Percentiles rank a stretch among this genome's conserved stretches.
Evolutionary conservation across 1,140 invertebrate species (phyloP).

Genomic region (Ctenoplectra terminalis): DNA sequence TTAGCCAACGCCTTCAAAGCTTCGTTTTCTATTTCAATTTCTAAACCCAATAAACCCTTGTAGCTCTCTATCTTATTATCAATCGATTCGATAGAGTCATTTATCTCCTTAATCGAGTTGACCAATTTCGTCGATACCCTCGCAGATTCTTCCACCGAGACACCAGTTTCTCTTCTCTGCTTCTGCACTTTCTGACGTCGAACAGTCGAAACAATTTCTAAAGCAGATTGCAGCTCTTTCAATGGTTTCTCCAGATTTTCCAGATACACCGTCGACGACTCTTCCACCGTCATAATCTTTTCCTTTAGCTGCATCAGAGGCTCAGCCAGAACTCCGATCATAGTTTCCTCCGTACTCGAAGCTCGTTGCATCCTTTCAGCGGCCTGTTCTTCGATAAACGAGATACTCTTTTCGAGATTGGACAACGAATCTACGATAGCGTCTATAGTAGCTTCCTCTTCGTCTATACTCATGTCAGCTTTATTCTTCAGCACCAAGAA

Average conservation of each 20-base stretch:
- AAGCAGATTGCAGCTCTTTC: slow-evolving; percentile 23
- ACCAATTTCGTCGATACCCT: slow-evolving; percentile 49
- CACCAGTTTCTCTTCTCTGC: not conserved
- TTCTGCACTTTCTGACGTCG: not conserved
- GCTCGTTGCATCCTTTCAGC: not conserved
- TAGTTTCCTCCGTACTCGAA: slow-evolving; percentile 26
- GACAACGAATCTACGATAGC: slow-evolving; percentile 61
- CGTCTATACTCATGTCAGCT: not conserved
- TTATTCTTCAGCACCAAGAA: slow-evolving; percentile 60
- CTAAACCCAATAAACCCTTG: slow-evolving; percentile 6
- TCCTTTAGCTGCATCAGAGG: slow-evolving; percentile 54
- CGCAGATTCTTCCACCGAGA: slow-evolving; percentile 4
- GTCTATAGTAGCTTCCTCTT: slow-evolving; percentile 52
- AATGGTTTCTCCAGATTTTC: slow-evolving; percentile 57
- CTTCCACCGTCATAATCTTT: slow-evolving; percentile 53
- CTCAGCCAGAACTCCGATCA: slow-evolving; percentile 29
- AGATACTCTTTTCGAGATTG: slow-evolving; percentile 64
- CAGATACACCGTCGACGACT: slow-evolving; percentile 50
- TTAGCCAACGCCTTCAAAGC: slow-evolving; percentile 33
- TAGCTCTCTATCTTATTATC: slow-evolving; percentile 44
- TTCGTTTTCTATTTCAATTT: slow-evolving; percentile 48
- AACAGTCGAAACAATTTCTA: slow-evolving; percentile 19
- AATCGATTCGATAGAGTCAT: slow-evolving; percentile 47
- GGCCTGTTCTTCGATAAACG: slow-evolving; percentile 75
- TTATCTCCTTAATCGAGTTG: slow-evolving; percentile 44